These are phyloP conservation scores for Pelodiscus sinensis DNA, from an alignment of 2,113 vertebrate species.

Conservation along the genomic window DNA sequence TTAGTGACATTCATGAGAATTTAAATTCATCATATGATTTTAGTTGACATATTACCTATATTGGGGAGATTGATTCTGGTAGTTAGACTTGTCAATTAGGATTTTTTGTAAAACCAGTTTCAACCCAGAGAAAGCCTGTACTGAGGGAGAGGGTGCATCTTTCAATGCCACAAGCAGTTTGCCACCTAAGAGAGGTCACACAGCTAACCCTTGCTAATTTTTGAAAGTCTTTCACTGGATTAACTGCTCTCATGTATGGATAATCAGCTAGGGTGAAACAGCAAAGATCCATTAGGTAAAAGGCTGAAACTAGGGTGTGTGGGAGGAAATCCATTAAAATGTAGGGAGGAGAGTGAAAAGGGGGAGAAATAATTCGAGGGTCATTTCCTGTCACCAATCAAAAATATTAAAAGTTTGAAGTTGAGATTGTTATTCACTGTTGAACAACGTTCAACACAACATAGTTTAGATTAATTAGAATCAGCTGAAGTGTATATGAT, in stretches of 20 bases:
- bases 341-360: too few species aligned
- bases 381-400: neutral
- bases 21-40: neutral
- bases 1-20: neutral
- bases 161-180: neutral
- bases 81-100: neutral
- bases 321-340: neutral
- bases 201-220: neutral
- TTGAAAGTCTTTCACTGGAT: neutral
- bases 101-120: conserved; percentile 6
- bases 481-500: neutral
- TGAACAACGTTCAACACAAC: too few species aligned
- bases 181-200: neutral
- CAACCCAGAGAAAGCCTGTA: neutral
- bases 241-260: neutral
- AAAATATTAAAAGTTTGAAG: neutral
- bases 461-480: conserved; percentile 5
- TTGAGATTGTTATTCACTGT: neutral
- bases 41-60: neutral
- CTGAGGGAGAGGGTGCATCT: neutral
- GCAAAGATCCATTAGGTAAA: neutral
- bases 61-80: conserved; percentile 22
- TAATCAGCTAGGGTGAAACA: neutral
- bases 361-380: neutral
- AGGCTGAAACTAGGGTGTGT: neutral